Base-by-base conservation (phyloP, 1,140 invertebrate species). In the Parapsyche elsis region DNA sequence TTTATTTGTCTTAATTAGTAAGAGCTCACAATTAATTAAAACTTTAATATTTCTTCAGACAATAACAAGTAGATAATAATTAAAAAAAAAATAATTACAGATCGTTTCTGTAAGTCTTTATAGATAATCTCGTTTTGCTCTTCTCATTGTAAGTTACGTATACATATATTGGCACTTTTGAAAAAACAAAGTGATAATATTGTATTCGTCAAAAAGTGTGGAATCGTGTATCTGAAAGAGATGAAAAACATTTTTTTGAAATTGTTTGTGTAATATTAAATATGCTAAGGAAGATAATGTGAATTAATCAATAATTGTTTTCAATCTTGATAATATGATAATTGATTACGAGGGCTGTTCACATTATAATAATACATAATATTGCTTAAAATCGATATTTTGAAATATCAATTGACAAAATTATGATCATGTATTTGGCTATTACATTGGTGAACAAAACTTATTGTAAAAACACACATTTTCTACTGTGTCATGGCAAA, bases 41-140 rank as follows among this genome's bases (percentile, higher is more conserved):
- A 67, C 45, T 26, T 75, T 75, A 75, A 75, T 59, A 75, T 78
- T 82, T 83, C 81, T 83, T 83, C 81, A 75, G 81, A 83, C 81
- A 83, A 83, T 83, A 83, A 83, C 74, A 30, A 76, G 70, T 80
- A 80, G 81, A 59, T 83, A 81, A 80, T 80, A 81, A 78, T 26
- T 78, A 9, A 38, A 73, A 73, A 73, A 73, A 73, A 23, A n/a
- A 71, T 38, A 57, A 75, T 75, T 73, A 19, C 73, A 57, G 73
- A 57, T 23, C 53, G 73, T 23, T 75, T 75, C 73, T 75, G 73
- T 26, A 75, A 30, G 16, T 75, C 45, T 75, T 75, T 49, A 75
- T 75, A 67, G 64, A 24, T 75, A 75, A 57, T 75, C 49, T 75
- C 45, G 44, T 53, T 75, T 75, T 46, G 24, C 73, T 57, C 45